Evolutionary conservation across 2,888 invertebrate genomes (phyloP), one percentile per base, ranked within the genome.

Genomic region (Steromphala cineraria): DNA sequence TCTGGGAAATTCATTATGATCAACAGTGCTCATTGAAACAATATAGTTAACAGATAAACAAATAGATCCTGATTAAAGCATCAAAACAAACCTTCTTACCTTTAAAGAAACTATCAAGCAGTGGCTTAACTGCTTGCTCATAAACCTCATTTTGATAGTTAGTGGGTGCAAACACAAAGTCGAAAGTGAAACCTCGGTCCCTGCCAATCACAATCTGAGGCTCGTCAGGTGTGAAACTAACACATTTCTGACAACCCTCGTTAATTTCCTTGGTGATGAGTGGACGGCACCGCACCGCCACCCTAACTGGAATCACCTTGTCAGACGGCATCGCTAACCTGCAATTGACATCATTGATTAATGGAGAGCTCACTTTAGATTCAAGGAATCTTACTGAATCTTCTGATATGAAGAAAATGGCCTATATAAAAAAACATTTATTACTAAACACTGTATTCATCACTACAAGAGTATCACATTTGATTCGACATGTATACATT

Each of bases 281-380:
- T 0, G 98, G 98, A 78, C 98, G 95, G 31, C 97, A 96, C 62
- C 98, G 94, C 0, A 98, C 94, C 0, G 97, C 98, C 56, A 98
- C 98, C 91, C 96, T 95, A 0, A 97, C 96, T 7, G 92, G 91
- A 28, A 92, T 91, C 4, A 90, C 90, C 74, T 87, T 88, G 24
- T 81, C 85, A 46, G 78, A 80, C 40, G 83, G 67, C 85, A 85
- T 85, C 31, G 4, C 80, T 15, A 28, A 62, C 19, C 56, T 46
- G 46, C 5, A 46, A 46, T 46, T 46, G 13, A 46, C n/a, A n/a
- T n/a, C n/a, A n/a, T n/a, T n/a, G n/a, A n/a, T n/a, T n/a, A n/a
- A n/a, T n/a, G n/a, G n/a, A n/a, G n/a, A n/a, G n/a, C n/a, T n/a
- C n/a, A n/a, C n/a, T n/a, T n/a, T n/a, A n/a, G n/a, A n/a, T n/a